Conservation (phyloP, 2,888 invertebrate genomes). For the Athetis lepigone region DNA sequence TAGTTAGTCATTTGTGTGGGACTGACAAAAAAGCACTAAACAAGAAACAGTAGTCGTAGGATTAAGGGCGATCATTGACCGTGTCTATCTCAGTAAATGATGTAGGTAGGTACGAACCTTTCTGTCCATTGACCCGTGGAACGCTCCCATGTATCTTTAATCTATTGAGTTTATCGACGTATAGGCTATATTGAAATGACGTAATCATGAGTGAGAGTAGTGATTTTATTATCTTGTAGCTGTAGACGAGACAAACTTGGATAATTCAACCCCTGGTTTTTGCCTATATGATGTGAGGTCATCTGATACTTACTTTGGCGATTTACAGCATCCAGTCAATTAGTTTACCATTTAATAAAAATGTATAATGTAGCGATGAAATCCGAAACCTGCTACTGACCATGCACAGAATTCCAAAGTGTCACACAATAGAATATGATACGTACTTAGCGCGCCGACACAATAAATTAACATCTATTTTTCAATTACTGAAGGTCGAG, state of each 20-base stretch:
- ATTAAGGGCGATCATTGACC: constrained; percentile 4
- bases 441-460: constrained; percentile 14
- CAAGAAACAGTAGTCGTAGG: no score
- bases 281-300: no score
- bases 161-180: constrained; percentile 20
- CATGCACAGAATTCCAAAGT: background rate
- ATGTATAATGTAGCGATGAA: no score
- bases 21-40: no score
- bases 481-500: constrained; percentile 21
- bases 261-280: no score
- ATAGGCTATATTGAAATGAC: constrained; percentile 15
- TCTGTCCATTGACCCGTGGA: constrained; percentile 7
- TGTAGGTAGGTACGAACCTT: background rate
- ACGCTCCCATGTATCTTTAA: constrained; percentile 4
- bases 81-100: background rate
- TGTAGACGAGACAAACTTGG: no score
- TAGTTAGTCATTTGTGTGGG: no score
- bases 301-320: no score
- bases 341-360: no score
- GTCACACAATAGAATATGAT: constrained; percentile 26
- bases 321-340: no score
- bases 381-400: no score
- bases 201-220: constrained; percentile 1
- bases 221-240: no score
- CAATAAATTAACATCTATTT: constrained; percentile 26